Percentiles rank a stretch among this genome's conserved stretches.
These are phyloP conservation scores for Lymantria monacha DNA, from an alignment of 2,888 invertebrate species.

Conservation along the genomic window DNA sequence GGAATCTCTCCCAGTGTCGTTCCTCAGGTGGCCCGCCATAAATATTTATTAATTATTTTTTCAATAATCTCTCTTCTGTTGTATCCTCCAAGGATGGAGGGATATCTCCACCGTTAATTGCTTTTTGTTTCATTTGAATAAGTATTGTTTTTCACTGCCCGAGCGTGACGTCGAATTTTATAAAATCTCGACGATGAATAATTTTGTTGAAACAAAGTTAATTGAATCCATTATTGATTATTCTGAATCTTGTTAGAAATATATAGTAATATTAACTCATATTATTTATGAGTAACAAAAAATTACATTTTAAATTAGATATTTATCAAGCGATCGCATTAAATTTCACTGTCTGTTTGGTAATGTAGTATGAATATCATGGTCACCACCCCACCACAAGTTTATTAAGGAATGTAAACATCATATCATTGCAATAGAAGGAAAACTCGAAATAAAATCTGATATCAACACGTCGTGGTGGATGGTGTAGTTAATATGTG, in stretches of 20 bases:
- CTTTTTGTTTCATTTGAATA: conserved; percentile 82
- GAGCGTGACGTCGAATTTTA: conserved; percentile 68
- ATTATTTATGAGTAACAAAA: conserved; percentile 13
- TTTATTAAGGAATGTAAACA: no score
- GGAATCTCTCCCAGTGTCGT: conserved; percentile 61
- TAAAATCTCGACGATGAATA: conserved; percentile 74
- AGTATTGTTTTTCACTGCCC: conserved; percentile 81
- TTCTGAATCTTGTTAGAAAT: conserved; percentile 34
- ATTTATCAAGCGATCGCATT: conserved; percentile 2
- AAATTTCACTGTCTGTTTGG: background rate
- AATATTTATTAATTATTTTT: conserved; percentile 83
- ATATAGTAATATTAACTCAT: conserved; percentile 22
- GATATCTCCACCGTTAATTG: conserved; percentile 79
- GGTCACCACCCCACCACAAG: no score
- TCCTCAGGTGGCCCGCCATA: conserved; percentile 80
- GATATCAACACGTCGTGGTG: no score
- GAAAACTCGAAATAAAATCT: no score
- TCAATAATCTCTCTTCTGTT: conserved; percentile 79
- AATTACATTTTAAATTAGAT: conserved; percentile 14
- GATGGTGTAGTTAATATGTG: no score
- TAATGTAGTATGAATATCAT: no score
- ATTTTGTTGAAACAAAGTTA: conserved; percentile 60
- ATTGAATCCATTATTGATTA: conserved; percentile 62
- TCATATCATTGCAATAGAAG: no score
- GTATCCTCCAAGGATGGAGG: conserved; percentile 75